A percentile compares a stretch with the other conserved stretches of the same genome.
Evolutionary conservation across 2,113 vertebrate species (phyloP).

Genomic region (Panthera tigris): DNA sequence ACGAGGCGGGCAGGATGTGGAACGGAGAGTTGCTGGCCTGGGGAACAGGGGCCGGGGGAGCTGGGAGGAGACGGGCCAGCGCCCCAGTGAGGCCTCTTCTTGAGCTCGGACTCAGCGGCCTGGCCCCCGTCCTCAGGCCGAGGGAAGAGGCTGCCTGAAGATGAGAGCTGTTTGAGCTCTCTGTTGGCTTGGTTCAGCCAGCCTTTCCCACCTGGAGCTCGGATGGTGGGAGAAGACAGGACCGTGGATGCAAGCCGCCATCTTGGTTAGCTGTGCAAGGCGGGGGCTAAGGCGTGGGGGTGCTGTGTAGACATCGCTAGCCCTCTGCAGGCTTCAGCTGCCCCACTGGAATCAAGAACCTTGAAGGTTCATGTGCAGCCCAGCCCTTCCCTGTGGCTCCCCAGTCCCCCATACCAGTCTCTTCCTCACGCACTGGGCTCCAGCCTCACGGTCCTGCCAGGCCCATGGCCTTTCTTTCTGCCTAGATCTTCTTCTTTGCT

Average conservation of each 20-base stretch:
- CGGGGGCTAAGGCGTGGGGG: rapidly evolving
- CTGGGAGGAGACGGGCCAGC: conserved; percentile 68
- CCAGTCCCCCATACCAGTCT: rapidly evolving
- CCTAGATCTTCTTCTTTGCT: not conserved
- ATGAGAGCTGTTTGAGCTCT: not conserved
- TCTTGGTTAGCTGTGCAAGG: not conserved
- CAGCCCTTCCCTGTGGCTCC: not conserved
- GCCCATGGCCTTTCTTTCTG: not conserved
- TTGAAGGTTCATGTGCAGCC: not conserved
- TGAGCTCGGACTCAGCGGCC: conserved; percentile 57
- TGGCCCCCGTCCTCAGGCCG: not conserved
- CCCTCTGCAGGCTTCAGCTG: not conserved
- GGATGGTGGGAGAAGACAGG: rapidly evolving
- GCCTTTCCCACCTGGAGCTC: not conserved
- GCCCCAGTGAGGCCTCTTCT: conserved; percentile 41
- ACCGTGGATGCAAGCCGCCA: rapidly evolving
- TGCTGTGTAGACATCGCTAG: too few species aligned
- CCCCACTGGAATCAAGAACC: not conserved
- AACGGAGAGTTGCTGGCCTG: conserved; percentile 72
- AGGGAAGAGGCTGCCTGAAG: not conserved
- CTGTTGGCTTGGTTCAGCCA: not conserved
- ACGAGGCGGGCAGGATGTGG: conserved; percentile 79
- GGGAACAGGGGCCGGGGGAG: conserved; percentile 24
- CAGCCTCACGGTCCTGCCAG: rapidly evolving
- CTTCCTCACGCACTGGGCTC: not conserved